Conservation (phyloP, 2,797 vertebrate genomes). For the Buphagus erythrorhynchus region DNA sequence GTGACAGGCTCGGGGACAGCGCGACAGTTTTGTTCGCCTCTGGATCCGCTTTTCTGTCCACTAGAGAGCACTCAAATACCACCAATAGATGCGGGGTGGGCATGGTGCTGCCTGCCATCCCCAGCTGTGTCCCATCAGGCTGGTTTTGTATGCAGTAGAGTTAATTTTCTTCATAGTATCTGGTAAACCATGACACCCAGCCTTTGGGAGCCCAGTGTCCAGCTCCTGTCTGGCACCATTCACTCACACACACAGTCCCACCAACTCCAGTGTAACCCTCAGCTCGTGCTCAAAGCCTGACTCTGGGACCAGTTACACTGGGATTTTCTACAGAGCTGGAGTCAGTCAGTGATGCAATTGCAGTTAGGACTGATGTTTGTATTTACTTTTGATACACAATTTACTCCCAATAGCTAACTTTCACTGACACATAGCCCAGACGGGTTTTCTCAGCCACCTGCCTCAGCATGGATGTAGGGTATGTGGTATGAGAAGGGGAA, state of each 20-base stretch:
- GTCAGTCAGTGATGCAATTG: neutral
- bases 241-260: neutral
- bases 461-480: neutral
- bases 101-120: accelerated
- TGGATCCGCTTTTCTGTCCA: neutral
- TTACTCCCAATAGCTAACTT: neutral
- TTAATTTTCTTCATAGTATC: neutral
- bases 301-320: neutral
- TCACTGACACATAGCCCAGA: neutral
- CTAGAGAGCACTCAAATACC: conserved; percentile 53
- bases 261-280: neutral
- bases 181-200: neutral
- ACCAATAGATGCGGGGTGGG: accelerated
- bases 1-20: accelerated
- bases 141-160: neutral
- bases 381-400: neutral
- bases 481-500: neutral
- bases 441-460: neutral
- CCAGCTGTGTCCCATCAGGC: neutral
- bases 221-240: neutral
- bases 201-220: neutral
- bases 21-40: neutral
- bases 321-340: neutral
- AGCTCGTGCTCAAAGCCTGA: neutral
- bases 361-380: neutral